Percentiles rank a stretch among this genome's conserved stretches.
Evolutionary conservation across 2,888 invertebrate genomes (phyloP).

Genomic region (Parnassius apollo): DNA sequence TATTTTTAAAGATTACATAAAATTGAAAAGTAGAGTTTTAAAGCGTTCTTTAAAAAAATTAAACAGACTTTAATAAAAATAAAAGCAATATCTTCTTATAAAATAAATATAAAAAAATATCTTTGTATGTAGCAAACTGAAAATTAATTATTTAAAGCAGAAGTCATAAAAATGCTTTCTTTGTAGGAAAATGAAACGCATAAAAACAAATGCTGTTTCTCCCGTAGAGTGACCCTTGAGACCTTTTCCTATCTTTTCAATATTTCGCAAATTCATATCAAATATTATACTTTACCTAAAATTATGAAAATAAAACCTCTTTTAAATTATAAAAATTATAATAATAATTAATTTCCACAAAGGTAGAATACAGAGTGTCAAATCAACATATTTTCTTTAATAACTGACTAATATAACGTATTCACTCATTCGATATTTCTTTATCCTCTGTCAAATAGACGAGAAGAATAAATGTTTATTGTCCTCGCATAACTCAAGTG

Average conservation of each 20-base stretch:
- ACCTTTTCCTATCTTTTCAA: constrained; percentile 49
- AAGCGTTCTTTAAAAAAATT: too few relatives aligned
- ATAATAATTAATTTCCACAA: too few relatives aligned
- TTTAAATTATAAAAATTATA: too few relatives aligned
- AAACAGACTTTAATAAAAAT: too few relatives aligned
- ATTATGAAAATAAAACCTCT: constrained; percentile 37
- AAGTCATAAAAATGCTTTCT: constrained; percentile 63
- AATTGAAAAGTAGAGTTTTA: too few relatives aligned
- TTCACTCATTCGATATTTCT: constrained; percentile 60
- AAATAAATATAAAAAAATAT: too few relatives aligned
- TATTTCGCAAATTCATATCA: constrained; percentile 59
- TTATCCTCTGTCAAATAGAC: constrained; percentile 77
- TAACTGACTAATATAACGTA: constrained; percentile 51
- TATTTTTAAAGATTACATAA: too few relatives aligned
- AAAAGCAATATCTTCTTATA: too few relatives aligned
- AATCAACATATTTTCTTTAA: background rate
- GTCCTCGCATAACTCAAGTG: constrained; percentile 79
- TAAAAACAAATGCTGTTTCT: constrained; percentile 65
- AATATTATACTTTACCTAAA: constrained; percentile 49
- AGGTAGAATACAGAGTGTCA: too few relatives aligned
- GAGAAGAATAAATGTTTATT: constrained; percentile 79
- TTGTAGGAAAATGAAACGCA: constrained; percentile 57
- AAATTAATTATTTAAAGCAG: constrained; percentile 60
- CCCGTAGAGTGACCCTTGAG: constrained; percentile 46
- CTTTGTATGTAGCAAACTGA: constrained; percentile 19